Conservation (phyloP, 2,113 vertebrate genomes). For the Parus major region DNA sequence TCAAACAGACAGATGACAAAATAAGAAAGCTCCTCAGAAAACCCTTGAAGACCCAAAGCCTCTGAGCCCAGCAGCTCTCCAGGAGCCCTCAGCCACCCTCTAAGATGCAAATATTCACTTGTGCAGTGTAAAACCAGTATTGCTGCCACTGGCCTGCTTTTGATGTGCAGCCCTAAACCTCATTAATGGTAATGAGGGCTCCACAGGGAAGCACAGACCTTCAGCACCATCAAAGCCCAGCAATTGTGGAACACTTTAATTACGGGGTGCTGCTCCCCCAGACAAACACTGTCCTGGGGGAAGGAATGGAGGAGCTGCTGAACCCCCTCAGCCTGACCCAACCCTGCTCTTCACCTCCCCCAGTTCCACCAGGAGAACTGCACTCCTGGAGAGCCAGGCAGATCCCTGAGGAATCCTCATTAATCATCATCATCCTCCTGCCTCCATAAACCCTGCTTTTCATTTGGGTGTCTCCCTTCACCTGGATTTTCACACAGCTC, state of each 20-base stretch:
- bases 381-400: not conserved
- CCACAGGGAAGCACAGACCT: not conserved
- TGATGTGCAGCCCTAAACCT: not conserved
- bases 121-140: not conserved
- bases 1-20: not conserved
- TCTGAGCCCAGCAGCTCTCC: not conserved
- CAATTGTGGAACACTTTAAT: not conserved
- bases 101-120: not conserved
- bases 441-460: not conserved
- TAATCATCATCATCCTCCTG: rapidly evolving
- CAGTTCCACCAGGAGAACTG: not conserved
- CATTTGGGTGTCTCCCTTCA: not conserved
- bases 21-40: not conserved
- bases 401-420: not conserved
- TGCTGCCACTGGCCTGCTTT: not conserved
- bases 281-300: not conserved
- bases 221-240: not conserved
- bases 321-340: not conserved
- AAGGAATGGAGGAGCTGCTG: not conserved
- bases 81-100: not conserved
- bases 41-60: not conserved
- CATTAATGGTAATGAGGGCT: not conserved
- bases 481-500: rapidly evolving
- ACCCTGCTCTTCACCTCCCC: not conserved
- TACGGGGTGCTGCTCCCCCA: not conserved